Percentiles rank a stretch among this genome's conserved stretches.
These are phyloP conservation scores for Heteromormyrus szaboi DNA, from an alignment of 2,797 vertebrate genomes.

Conservation along the genomic window DNA sequence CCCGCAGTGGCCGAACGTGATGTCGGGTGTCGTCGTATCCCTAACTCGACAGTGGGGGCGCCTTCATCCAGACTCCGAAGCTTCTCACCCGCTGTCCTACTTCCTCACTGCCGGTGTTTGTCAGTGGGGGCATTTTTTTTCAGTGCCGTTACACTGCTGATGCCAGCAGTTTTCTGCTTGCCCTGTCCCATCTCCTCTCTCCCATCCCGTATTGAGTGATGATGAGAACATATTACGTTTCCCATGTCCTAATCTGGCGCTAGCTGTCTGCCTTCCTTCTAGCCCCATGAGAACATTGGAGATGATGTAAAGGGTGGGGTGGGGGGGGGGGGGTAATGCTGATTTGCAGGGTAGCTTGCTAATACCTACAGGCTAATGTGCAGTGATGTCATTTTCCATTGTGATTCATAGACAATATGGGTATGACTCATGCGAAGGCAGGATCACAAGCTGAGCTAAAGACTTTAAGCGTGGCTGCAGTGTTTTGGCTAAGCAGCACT, in stretches of 20 bases:
- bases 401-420: slow-evolving; percentile 60
- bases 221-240: slow-evolving; percentile 9
- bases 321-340: slow-evolving; percentile 38
- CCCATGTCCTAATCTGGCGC: slow-evolving; percentile 5
- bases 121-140: neutral
- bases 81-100: neutral
- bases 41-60: neutral
- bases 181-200: slow-evolving; percentile 31
- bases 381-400: slow-evolving; percentile 59
- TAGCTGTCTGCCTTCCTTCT: slow-evolving; percentile 35
- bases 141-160: slow-evolving; percentile 29
- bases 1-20: neutral
- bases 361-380: slow-evolving; percentile 50
- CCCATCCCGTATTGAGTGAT: slow-evolving; percentile 26
- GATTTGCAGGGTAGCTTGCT: slow-evolving; percentile 55
- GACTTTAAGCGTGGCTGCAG: slow-evolving; percentile 63
- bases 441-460: slow-evolving; percentile 45
- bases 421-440: slow-evolving; percentile 50
- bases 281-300: slow-evolving; percentile 33
- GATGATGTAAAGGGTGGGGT: slow-evolving; percentile 52
- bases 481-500: slow-evolving; percentile 57
- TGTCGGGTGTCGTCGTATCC: neutral
- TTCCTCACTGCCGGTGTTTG: neutral
- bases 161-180: slow-evolving; percentile 38
- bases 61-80: neutral